Evolutionary conservation across 2,113 vertebrate species (phyloP).

Genomic region (Picathartes gymnocephalus): DNA sequence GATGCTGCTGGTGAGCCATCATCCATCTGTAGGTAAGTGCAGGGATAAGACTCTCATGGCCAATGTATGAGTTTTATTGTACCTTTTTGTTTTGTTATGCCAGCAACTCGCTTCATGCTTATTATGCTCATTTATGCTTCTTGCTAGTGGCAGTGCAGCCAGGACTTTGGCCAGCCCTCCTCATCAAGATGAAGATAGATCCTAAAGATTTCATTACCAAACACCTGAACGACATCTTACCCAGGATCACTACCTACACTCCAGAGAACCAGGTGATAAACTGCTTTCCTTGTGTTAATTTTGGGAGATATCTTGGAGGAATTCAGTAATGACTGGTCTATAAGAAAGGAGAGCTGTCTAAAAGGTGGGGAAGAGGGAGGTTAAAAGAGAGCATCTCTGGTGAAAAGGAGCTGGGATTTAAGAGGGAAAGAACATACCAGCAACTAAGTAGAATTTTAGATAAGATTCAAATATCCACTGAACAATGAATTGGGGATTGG

Average conservation of each 20-base stretch:
- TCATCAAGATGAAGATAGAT: slow-evolving; percentile 87
- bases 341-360: background rate
- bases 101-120: background rate
- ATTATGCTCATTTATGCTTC: background rate
- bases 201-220: slow-evolving; percentile 83
- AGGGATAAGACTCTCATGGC: background rate
- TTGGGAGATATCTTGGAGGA: background rate
- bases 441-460: background rate
- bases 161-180: slow-evolving; percentile 85
- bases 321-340: background rate
- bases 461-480: background rate
- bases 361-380: background rate
- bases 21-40: slow-evolving; percentile 87
- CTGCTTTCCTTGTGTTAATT: background rate
- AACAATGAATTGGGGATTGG: background rate
- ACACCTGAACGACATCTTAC: slow-evolving; percentile 83
- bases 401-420: background rate
- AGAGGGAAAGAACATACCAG: background rate
- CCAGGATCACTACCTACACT: slow-evolving; percentile 76
- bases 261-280: slow-evolving; percentile 78
- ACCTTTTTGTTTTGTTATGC: background rate
- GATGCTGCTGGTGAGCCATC: slow-evolving; percentile 85
- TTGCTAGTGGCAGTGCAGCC: slow-evolving; percentile 77
- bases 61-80: background rate
- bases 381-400: background rate